phyloP scores from a whole-genome alignment of 1,140 invertebrate species.

The Temnothorax longispinosus region DNA sequence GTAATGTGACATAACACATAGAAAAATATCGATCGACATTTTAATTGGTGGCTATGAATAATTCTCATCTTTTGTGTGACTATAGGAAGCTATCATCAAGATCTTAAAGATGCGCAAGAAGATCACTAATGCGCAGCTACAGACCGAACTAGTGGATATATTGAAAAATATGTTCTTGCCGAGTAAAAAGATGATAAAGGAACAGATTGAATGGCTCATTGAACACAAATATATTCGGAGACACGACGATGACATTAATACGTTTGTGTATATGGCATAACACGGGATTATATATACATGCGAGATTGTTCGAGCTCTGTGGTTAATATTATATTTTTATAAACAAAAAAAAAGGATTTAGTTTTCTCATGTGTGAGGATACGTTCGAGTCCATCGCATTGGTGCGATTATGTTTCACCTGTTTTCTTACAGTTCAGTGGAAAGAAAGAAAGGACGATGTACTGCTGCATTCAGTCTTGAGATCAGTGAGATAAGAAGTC shows the following conservation, averaged over 20 bases:
- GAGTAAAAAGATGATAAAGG: constrained; percentile 99
- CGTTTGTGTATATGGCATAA: constrained; percentile 99
- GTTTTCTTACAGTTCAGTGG: constrained; percentile 56
- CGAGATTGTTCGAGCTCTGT: constrained; percentile 63
- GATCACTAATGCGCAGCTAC: constrained; percentile 96
- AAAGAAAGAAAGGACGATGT: background rate
- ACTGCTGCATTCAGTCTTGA: background rate
- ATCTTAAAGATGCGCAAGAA: constrained; percentile 99
- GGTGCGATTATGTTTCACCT: constrained; percentile 7
- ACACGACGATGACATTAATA: constrained; percentile 98
- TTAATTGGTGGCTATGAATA: background rate
- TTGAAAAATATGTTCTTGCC: constrained; percentile 99
- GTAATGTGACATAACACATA: background rate
- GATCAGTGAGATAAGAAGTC: background rate
- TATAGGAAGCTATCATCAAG: constrained; percentile 98
- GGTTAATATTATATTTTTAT: constrained; percentile 80
- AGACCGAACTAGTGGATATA: constrained; percentile 98
- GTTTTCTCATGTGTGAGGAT: constrained; percentile 63
- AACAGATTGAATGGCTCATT: constrained; percentile 99
- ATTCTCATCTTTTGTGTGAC: constrained; percentile 70
- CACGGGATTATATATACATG: constrained; percentile 64
- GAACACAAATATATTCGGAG: constrained; percentile 99
- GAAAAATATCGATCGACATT: constrained; percentile 29
- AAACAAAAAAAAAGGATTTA: constrained; percentile 66
- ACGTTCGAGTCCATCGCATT: constrained; percentile 46